phyloP scores from a whole-genome alignment of 2,888 invertebrate genomes.

The Drosophila conformis region DNA sequence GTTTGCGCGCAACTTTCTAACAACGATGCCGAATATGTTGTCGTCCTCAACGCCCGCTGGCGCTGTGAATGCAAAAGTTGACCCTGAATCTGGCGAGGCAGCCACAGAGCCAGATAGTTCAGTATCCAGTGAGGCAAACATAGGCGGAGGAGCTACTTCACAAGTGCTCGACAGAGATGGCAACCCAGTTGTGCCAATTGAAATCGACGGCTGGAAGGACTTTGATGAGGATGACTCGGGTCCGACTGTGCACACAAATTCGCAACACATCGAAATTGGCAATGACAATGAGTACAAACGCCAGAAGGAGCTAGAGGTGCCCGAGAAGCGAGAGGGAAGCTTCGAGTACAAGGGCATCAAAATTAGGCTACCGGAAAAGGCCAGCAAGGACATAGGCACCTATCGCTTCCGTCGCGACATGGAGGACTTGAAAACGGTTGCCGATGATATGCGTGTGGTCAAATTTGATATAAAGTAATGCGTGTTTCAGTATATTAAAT shows the following conservation, averaged over 20 bases:
- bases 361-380: conserved; percentile 51
- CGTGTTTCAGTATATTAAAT: background rate
- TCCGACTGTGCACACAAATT: conserved; percentile 45
- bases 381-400: conserved; percentile 57
- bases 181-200: conserved; percentile 58
- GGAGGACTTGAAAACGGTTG: conserved; percentile 51
- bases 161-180: conserved; percentile 50
- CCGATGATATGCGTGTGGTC: conserved; percentile 63
- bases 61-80: background rate
- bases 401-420: conserved; percentile 68
- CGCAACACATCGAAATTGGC: conserved; percentile 54
- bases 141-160: background rate
- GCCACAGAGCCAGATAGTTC: background rate
- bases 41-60: background rate
- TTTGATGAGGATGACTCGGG: conserved; percentile 20
- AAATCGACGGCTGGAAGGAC: conserved; percentile 67
- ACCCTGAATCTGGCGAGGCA: background rate
- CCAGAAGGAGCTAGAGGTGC: conserved; percentile 50
- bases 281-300: conserved; percentile 59
- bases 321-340: conserved; percentile 54
- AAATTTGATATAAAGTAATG: conserved; percentile 54
- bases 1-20: conserved; percentile 61
- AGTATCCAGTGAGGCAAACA: background rate
- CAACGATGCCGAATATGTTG: conserved; percentile 5
- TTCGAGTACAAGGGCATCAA: conserved; percentile 69